Evolutionary conservation across 23 tunicate species (phyloP), one percentile per base, ranked within the genome.

Genomic region (Ascidia mentula): DNA sequence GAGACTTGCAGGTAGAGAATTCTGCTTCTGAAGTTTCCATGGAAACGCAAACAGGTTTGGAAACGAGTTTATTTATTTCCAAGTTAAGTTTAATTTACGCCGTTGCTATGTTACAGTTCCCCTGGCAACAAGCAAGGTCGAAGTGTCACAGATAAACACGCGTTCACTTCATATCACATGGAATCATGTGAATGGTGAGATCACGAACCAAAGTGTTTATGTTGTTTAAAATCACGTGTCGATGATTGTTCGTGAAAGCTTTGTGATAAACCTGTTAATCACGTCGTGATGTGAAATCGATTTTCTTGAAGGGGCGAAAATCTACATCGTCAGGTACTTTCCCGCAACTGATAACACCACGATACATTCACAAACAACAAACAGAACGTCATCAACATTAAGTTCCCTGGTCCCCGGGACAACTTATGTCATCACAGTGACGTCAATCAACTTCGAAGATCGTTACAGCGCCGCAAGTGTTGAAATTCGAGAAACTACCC

Each of bases 391-490:
- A 32, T 70, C 37, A 6, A 36, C 18, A n/a, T 1, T 70, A 35
- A 70, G 9, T 3, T 30, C 31, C 74, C 34, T 70, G 9, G 18
- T 70, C 32, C 74, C 74, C 37, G 74, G 74, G 13, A 82, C 86
- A 9, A 30, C 26, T 8, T 82, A 82, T 45, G 79, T 70, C 45
- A 20, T 82, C 24, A 70, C 35, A 8, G 79, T 82, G 72, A 82
- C 72, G 46, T 34, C 79, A 45, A 34, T 82, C 6, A 79, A 79
- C 17, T 72, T 45, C 26, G 38, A 72, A 45, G 72, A 59, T 32
- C 86, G 72, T 24, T 72, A 34, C 34, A 82, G 86, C 75, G 72
- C 28, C 8, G 86, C 72, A 82, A 82, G 86, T 82, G 86, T 37
- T 22, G 39, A 39, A 17, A 24, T 32, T 20, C 45, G 31, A 28